A percentile compares a stretch with the other conserved stretches of the same genome.
These are phyloP conservation scores for Leptinotarsa rubiginosa DNA, from an alignment of 2,888 invertebrate species.

Conservation along the genomic window DNA sequence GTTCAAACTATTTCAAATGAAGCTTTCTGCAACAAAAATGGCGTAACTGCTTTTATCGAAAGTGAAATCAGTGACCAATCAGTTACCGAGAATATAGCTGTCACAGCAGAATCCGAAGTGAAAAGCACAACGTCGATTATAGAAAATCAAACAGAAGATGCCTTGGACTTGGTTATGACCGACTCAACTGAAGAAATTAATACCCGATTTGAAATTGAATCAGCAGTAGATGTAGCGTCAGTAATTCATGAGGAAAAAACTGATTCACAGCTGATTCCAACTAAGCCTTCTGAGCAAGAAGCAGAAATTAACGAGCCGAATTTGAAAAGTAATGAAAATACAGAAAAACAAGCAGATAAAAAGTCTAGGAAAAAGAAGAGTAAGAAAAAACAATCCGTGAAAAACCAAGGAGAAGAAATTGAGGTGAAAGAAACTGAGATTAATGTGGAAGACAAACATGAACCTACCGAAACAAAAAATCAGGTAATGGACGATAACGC, in stretches of 20 bases:
- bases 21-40: neutral
- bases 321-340: neutral
- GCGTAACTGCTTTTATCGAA: neutral
- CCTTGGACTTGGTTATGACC: no score
- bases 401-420: neutral
- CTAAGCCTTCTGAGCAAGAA: neutral
- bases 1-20: neutral
- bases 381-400: constrained; percentile 8
- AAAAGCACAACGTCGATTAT: no score
- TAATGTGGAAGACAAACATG: neutral
- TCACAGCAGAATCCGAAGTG: neutral
- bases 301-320: neutral
- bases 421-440: neutral
- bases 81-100: neutral
- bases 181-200: no score
- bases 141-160: no score
- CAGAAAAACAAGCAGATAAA: constrained; percentile 8
- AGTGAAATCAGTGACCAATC: neutral
- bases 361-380: constrained; percentile 7
- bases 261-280: neutral
- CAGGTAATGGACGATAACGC: no score
- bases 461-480: no score
- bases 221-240: neutral
- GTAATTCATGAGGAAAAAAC: neutral
- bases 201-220: neutral